Evolutionary conservation across 1,140 invertebrate genomes (phyloP).

Genomic region (Cheumatopsyche charites): DNA sequence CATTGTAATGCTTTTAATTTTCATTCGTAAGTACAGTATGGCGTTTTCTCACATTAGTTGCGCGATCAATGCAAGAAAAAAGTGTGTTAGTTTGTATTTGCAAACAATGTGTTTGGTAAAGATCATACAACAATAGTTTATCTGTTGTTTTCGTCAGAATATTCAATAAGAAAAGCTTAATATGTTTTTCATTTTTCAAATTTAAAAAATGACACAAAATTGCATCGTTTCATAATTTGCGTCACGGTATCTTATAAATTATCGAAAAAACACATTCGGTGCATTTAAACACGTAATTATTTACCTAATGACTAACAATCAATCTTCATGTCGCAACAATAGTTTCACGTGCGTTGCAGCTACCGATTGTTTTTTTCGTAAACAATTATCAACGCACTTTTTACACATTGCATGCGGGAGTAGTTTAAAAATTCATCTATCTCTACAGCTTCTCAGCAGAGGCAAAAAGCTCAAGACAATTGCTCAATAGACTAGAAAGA

Average conservation of each 20-base stretch:
- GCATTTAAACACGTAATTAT: constrained; percentile 17
- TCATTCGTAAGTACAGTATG: neutral
- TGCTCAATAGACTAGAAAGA: too few species aligned
- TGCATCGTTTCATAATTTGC: too few species aligned
- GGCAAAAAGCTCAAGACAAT: neutral
- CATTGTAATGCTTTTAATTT: neutral
- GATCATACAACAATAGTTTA: too few species aligned
- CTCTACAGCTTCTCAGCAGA: neutral
- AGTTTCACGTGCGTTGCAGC: neutral
- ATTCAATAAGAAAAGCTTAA: neutral
- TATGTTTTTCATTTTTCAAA: neutral
- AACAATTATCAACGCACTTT: constrained; percentile 14
- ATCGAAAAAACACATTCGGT: constrained; percentile 4
- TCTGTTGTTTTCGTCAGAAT: too few species aligned
- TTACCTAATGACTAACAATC: constrained; percentile 19
- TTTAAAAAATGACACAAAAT: too few species aligned
- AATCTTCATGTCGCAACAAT: constrained; percentile 8
- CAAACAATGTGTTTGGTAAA: too few species aligned
- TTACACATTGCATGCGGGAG: neutral
- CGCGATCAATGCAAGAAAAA: too few species aligned
- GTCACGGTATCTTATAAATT: neutral
- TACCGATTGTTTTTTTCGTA: constrained; percentile 1
- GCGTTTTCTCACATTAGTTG: neutral
- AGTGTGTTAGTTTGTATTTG: too few species aligned
- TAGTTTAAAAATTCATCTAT: constrained; percentile 19